phyloP scores from a whole-genome alignment of 2,888 invertebrate species.

The Dolichopus griseipennis region DNA sequence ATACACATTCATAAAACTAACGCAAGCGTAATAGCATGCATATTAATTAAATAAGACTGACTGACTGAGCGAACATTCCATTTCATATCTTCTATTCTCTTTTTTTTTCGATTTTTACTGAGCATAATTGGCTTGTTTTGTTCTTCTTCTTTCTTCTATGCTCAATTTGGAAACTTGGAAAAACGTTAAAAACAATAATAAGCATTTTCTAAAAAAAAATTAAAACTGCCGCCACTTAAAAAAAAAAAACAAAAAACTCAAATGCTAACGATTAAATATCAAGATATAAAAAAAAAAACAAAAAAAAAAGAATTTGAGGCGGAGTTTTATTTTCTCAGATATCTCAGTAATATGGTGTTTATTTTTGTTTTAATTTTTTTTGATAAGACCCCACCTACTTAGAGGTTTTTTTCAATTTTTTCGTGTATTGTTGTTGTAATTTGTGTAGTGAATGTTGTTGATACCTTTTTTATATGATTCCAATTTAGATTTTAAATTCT shows the following conservation, averaged over 20 bases:
- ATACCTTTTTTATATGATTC: not conserved
- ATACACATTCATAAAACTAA: no score
- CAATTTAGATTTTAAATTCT: not conserved
- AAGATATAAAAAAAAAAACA: not conserved
- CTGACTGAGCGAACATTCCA: no score
- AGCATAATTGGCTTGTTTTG: no score
- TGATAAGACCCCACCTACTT: slow-evolving; percentile 4
- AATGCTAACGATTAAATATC: not conserved
- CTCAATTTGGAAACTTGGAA: not conserved
- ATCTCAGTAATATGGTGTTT: no score
- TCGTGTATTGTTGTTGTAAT: no score
- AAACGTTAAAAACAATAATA: not conserved
- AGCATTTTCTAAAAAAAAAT: not conserved
- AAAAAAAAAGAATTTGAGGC: not conserved
- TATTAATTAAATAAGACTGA: no score
- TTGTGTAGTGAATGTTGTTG: not conserved
- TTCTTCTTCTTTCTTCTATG: no score
- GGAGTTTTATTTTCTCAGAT: not conserved
- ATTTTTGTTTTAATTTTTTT: not conserved
- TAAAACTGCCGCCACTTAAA: not conserved
- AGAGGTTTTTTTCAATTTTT: not conserved
- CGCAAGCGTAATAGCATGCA: no score
- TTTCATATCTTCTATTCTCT: no score
- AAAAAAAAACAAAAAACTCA: not conserved
- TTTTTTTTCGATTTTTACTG: no score